phyloP scores from a whole-genome alignment of 2,888 invertebrate species.

The Thyatira batis region DNA sequence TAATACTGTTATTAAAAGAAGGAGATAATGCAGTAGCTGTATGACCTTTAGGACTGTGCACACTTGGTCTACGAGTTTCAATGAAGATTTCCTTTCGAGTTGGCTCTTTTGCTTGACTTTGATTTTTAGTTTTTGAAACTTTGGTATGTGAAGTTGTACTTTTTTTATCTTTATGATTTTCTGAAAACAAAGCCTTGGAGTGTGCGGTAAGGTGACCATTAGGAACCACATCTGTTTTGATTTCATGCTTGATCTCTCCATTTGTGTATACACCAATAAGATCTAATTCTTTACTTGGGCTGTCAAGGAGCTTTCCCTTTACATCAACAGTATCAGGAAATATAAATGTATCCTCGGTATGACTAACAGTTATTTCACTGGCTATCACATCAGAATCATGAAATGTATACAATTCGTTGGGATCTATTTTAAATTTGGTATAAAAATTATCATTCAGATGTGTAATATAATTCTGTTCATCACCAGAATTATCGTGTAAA shows the following conservation, averaged over 20 bases:
- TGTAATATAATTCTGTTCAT: slow-evolving; percentile 70
- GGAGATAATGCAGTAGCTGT: slow-evolving; percentile 37
- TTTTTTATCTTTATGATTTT: slow-evolving; percentile 49
- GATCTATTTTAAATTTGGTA: slow-evolving; percentile 78
- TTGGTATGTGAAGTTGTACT: slow-evolving; percentile 50
- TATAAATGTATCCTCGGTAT: slow-evolving; percentile 73
- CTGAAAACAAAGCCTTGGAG: slow-evolving; percentile 24
- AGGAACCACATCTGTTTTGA: slow-evolving; percentile 49
- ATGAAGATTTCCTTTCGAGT: slow-evolving; percentile 40
- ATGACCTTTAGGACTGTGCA: slow-evolving; percentile 54
- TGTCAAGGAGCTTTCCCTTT: slow-evolving; percentile 56
- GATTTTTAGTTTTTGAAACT: slow-evolving; percentile 59
- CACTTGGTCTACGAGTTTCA: slow-evolving; percentile 45
- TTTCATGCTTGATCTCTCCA: slow-evolving; percentile 60
- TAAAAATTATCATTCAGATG: slow-evolving; percentile 75
- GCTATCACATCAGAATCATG: slow-evolving; percentile 78
- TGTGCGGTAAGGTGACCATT: slow-evolving; percentile 65
- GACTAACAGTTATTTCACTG: slow-evolving; percentile 74
- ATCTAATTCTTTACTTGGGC: slow-evolving; percentile 61
- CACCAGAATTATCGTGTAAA: slow-evolving; percentile 69
- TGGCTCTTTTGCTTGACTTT: slow-evolving; percentile 46
- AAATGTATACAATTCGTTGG: slow-evolving; percentile 77
- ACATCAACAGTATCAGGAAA: slow-evolving; percentile 62
- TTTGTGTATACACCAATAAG: slow-evolving; percentile 56
- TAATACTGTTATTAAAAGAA: slow-evolving; percentile 65